phyloP scores from a whole-genome alignment of 1,140 invertebrate genomes.

The Papilio aristodemus region DNA sequence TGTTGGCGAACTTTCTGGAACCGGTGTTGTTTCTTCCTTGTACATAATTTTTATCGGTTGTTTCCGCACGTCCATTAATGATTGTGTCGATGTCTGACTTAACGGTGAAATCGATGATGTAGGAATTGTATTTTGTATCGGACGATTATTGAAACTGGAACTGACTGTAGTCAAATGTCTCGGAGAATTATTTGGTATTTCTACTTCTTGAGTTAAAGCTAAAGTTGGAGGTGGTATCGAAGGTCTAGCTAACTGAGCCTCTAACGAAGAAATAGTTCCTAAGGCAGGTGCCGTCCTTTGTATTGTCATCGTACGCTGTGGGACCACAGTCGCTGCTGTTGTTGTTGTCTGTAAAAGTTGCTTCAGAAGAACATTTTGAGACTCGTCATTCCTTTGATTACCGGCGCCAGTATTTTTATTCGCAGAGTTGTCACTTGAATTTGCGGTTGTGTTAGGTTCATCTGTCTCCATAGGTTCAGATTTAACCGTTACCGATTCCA shows the following conservation, averaged over 20 bases:
- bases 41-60: constrained; percentile 65
- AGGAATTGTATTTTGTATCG: constrained; percentile 62
- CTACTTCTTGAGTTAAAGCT: constrained; percentile 77
- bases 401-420: constrained; percentile 48
- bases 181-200: constrained; percentile 79
- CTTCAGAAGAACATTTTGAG: constrained; percentile 94
- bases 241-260: constrained; percentile 87
- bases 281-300: constrained; percentile 82
- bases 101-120: constrained; percentile 66
- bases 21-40: constrained; percentile 70
- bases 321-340: constrained; percentile 77
- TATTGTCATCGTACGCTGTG: constrained; percentile 73
- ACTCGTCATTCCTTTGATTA: constrained; percentile 85
- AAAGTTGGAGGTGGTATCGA: constrained; percentile 83
- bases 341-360: constrained; percentile 93
- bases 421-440: constrained; percentile 42
- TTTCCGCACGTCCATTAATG: constrained; percentile 77
- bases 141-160: constrained; percentile 68
- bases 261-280: constrained; percentile 86
- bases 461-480: constrained; percentile 78
- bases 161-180: constrained; percentile 70
- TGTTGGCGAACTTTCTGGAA: constrained; percentile 73
- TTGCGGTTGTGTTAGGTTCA: constrained; percentile 53
- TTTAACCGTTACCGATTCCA: constrained; percentile 79
- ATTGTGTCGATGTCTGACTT: constrained; percentile 74